Evolutionary conservation across 1,140 invertebrate species (phyloP).

Genomic region (Liolophura sinensis): DNA sequence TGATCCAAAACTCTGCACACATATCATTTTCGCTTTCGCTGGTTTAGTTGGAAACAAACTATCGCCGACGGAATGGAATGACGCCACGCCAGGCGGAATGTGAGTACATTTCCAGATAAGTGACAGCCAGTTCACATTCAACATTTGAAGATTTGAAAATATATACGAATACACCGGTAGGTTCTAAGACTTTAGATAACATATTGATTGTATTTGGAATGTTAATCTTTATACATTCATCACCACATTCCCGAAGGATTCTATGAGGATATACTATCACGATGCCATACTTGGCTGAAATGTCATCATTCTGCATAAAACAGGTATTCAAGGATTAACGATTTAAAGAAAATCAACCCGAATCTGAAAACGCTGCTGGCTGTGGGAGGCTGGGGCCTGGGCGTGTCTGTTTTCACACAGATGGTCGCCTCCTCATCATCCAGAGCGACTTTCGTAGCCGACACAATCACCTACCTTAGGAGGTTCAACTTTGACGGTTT

Average conservation of each 20-base stretch:
- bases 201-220: too few relatives aligned
- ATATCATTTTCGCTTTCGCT: conserved; percentile 79
- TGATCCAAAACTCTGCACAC: conserved; percentile 75
- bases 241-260: too few relatives aligned
- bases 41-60: conserved; percentile 62
- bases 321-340: conserved; percentile 80
- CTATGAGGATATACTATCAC: too few relatives aligned
- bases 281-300: too few relatives aligned
- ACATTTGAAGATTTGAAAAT: too few relatives aligned
- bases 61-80: background rate
- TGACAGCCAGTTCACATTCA: too few relatives aligned
- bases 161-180: too few relatives aligned
- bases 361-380: conserved; percentile 87
- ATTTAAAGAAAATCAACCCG: conserved; percentile 84
- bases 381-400: conserved; percentile 94
- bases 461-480: conserved; percentile 88
- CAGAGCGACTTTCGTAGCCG: conserved; percentile 80
- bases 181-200: too few relatives aligned
- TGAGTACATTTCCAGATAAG: too few relatives aligned
- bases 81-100: too few relatives aligned
- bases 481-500: conserved; percentile 91
- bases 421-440: conserved; percentile 62
- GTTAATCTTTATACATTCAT: too few relatives aligned
- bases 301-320: too few relatives aligned
- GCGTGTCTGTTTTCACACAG: conserved; percentile 81